A percentile compares a stretch with the other conserved stretches of the same genome.
Conservation (phyloP, 2,797 vertebrate genomes). For the Ptychobarbus kaznakovi region DNA sequence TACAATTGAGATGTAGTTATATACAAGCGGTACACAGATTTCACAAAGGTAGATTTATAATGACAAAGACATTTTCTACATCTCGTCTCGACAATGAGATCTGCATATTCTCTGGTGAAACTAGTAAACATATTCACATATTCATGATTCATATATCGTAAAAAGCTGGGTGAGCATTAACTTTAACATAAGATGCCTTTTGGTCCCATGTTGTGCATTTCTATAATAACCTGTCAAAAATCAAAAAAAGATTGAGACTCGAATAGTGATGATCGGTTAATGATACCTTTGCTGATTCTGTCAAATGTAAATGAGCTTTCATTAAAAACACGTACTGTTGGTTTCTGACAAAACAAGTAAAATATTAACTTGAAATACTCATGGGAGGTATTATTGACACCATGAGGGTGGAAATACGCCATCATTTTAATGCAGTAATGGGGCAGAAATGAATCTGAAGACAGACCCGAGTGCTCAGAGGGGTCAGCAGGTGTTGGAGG, state of each 20-base stretch:
- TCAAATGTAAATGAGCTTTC: not conserved
- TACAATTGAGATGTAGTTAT: slow-evolving; percentile 42
- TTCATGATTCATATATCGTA: slow-evolving; percentile 24
- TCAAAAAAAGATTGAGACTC: not conserved
- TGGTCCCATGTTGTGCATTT: not conserved
- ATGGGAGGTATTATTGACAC: slow-evolving; percentile 27
- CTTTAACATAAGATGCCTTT: slow-evolving; percentile 14
- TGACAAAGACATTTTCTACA: slow-evolving; percentile 5
- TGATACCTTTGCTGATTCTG: not conserved
- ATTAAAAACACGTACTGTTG: not conserved
- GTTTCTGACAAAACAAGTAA: not conserved
- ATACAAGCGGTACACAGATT: not conserved
- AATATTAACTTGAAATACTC: slow-evolving; percentile 33
- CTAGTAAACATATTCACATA: not conserved
- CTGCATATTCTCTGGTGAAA: slow-evolving; percentile 17
- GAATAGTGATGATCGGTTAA: not conserved
- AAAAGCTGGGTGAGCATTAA: slow-evolving; percentile 8
- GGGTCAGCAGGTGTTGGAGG: slow-evolving; percentile 63
- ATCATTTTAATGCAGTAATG: slow-evolving; percentile 41
- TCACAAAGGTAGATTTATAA: slow-evolving; percentile 16
- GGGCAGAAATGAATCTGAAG: slow-evolving; percentile 55
- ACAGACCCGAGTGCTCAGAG: slow-evolving; percentile 53
- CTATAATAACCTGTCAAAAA: not conserved
- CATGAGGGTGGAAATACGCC: slow-evolving; percentile 36
- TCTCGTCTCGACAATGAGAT: not conserved